Conservation (phyloP, 2,888 invertebrate genomes). For the Eupithecia insigniata region DNA sequence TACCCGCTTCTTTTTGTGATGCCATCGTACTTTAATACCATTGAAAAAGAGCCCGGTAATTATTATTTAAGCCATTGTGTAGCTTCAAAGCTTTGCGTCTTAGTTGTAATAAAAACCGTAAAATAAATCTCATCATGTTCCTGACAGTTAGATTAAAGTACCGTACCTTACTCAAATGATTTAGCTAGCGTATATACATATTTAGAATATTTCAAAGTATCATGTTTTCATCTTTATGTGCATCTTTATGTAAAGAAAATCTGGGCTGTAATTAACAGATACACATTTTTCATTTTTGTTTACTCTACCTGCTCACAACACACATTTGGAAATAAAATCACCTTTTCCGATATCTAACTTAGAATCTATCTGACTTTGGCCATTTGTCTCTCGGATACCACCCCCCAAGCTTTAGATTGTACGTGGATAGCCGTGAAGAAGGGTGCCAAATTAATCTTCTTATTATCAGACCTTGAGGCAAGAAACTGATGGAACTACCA, state of each 20-base stretch:
- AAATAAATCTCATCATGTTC: too few relatives aligned
- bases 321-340: neutral
- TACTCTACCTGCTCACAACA: neutral
- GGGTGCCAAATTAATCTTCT: neutral
- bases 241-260: too few relatives aligned
- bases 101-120: neutral
- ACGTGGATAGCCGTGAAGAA: neutral
- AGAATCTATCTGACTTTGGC: neutral
- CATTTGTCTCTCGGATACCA: neutral
- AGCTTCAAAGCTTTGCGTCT: neutral
- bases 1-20: neutral
- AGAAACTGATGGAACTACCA: neutral
- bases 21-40: neutral
- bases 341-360: neutral
- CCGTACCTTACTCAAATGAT: too few relatives aligned
- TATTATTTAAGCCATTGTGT: neutral
- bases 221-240: too few relatives aligned
- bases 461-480: neutral
- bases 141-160: too few relatives aligned
- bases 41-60: neutral
- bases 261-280: too few relatives aligned
- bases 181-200: too few relatives aligned
- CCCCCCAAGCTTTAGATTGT: neutral
- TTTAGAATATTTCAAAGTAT: too few relatives aligned
- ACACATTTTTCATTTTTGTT: too few relatives aligned